Conservation (phyloP, 1,140 invertebrate genomes). For the Bombus terrestris region DNA sequence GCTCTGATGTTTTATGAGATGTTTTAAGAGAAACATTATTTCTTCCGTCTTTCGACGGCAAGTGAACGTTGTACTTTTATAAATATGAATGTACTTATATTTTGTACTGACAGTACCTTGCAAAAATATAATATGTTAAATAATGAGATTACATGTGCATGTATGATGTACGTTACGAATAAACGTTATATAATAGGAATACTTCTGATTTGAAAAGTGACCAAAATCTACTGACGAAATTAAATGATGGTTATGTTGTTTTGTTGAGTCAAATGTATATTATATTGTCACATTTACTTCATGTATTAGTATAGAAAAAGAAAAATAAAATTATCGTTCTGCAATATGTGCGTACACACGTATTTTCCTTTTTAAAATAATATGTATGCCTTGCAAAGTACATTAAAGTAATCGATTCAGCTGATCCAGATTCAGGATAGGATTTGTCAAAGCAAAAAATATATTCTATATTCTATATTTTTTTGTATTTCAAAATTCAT, state of each 20-base stretch:
- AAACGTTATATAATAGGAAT: conserved; percentile 39
- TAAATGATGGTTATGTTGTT: conserved; percentile 38
- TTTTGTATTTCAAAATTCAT: no score
- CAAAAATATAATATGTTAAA: conserved; percentile 30
- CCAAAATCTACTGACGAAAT: conserved; percentile 12
- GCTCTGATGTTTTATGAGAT: conserved; percentile 36
- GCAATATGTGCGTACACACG: not conserved
- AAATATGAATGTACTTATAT: conserved; percentile 69
- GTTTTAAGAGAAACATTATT: conserved; percentile 51
- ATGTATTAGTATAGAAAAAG: conserved; percentile 55
- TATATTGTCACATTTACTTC: conserved; percentile 48
- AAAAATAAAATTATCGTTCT: conserved; percentile 66
- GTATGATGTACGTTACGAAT: conserved; percentile 46
- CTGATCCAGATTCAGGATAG: no score
- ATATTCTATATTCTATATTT: no score
- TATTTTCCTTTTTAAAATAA: not conserved
- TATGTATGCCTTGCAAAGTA: not conserved
- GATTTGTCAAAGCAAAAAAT: no score
- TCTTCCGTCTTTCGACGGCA: conserved; percentile 44
- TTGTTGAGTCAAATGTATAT: conserved; percentile 22
- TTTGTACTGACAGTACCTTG: conserved; percentile 59
- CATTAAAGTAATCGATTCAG: no score
- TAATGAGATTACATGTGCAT: conserved; percentile 40
- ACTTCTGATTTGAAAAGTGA: conserved; percentile 4
- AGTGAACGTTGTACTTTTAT: conserved; percentile 73